These are phyloP conservation scores for Eulemur rubriventer DNA, from an alignment of 2,797 vertebrate species.

Conservation along the genomic window DNA sequence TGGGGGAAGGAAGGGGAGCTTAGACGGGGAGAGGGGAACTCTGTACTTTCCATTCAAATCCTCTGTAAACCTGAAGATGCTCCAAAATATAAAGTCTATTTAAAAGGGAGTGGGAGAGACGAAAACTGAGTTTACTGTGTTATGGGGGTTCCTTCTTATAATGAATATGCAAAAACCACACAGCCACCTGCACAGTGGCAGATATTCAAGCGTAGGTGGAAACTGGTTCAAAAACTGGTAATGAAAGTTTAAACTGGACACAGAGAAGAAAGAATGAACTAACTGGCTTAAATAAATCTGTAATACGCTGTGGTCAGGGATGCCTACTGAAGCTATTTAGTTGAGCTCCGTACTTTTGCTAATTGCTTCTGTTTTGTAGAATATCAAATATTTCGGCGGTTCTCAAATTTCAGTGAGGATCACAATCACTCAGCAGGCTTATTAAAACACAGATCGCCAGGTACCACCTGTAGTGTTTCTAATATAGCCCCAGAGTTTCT, in stretches of 20 bases:
- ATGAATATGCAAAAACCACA: background rate
- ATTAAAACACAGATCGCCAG: background rate
- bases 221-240: background rate
- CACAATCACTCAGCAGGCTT: background rate
- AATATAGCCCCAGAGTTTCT: background rate
- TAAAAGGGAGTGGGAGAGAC: background rate
- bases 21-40: background rate
- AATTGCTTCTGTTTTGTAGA: background rate
- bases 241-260: background rate
- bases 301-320: background rate
- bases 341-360: background rate
- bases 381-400: background rate
- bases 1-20: accelerated
- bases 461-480: background rate
- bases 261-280: background rate
- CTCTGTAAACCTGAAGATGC: background rate
- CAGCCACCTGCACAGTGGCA: background rate
- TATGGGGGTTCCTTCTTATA: background rate
- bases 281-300: background rate
- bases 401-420: background rate
- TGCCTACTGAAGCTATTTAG: background rate
- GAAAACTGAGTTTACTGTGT: background rate
- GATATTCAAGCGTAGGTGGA: background rate
- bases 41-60: background rate
- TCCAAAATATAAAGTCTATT: background rate